Percentiles rank a stretch among this genome's conserved stretches.
Evolutionary conservation across 2,797 vertebrate species (phyloP).

Genomic region (Salarias fasciatus): DNA sequence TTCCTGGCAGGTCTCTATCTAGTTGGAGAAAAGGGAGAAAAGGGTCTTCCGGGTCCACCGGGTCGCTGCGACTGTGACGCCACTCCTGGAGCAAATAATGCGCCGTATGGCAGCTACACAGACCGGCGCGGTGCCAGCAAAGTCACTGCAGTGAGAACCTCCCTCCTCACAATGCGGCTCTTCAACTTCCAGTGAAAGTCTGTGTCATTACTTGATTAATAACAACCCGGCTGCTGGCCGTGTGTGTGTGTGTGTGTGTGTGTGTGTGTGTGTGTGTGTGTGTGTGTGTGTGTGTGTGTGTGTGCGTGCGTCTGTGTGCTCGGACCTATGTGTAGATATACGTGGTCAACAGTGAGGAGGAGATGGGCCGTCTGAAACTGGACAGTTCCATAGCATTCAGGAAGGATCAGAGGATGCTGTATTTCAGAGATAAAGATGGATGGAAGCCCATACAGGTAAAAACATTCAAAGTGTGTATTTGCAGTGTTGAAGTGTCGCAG

Average conservation of each 20-base stretch:
- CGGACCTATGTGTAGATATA: conserved; percentile 86
- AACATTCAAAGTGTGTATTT: no score
- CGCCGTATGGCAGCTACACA: conserved; percentile 82
- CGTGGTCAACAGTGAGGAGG: conserved; percentile 93
- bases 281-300: conserved; percentile 67
- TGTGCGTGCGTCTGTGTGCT: neutral
- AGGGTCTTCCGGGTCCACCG: conserved; percentile 88
- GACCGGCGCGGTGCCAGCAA: conserved; percentile 79
- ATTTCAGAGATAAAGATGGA: conserved; percentile 93
- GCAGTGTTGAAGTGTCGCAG: no score
- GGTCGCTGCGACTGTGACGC: conserved; percentile 90
- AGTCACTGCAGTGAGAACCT: conserved; percentile 87
- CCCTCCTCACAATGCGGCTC: neutral
- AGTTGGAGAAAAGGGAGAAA: conserved; percentile 93
- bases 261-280: conserved; percentile 86
- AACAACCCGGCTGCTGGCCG: no score
- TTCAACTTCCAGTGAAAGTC: neutral
- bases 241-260: neutral
- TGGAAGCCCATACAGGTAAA: conserved; percentile 96
- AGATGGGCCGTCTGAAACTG: conserved; percentile 85
- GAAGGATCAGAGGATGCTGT: conserved; percentile 94
- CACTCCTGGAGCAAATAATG: conserved; percentile 74
- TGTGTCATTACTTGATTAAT: neutral
- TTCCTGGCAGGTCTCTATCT: conserved; percentile 83
- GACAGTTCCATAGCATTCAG: conserved; percentile 93